Conservation (phyloP, 2,113 vertebrate genomes). For the Platysteira castanea region DNA sequence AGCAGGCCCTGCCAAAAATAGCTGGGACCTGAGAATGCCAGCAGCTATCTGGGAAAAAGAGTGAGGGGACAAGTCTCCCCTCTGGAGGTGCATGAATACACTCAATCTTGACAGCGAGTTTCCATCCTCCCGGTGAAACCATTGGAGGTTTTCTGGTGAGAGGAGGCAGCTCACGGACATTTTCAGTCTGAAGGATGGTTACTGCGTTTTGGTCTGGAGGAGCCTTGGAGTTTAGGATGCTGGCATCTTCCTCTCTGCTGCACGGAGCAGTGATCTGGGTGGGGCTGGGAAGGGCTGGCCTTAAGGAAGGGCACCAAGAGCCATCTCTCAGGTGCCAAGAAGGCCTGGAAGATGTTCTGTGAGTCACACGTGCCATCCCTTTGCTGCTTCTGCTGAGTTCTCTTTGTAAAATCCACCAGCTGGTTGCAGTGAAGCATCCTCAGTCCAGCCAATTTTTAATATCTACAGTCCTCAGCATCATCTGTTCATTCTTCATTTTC, state of each 20-base stretch:
- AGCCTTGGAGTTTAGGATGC: neutral
- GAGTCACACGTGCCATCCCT: neutral
- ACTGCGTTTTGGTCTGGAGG: neutral
- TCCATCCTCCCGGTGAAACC: neutral
- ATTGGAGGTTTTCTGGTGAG: accelerated
- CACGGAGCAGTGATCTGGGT: neutral
- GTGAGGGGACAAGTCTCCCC: neutral
- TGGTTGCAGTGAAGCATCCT: neutral
- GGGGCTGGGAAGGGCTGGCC: neutral
- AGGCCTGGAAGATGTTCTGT: neutral
- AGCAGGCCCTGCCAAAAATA: neutral
- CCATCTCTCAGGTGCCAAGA: accelerated
- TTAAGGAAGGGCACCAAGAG: neutral
- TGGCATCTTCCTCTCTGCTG: neutral
- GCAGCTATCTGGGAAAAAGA: neutral
- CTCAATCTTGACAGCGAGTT: neutral
- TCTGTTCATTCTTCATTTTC: neutral
- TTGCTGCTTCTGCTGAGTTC: neutral
- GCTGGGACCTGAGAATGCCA: neutral
- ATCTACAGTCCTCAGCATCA: neutral
- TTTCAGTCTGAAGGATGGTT: neutral
- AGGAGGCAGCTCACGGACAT: accelerated
- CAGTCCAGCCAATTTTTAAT: neutral
- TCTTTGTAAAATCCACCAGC: neutral
- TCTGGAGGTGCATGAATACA: neutral